Evolutionary conservation across 2,797 vertebrate species (phyloP).

Genomic region (Corythornis leucogaster): DNA sequence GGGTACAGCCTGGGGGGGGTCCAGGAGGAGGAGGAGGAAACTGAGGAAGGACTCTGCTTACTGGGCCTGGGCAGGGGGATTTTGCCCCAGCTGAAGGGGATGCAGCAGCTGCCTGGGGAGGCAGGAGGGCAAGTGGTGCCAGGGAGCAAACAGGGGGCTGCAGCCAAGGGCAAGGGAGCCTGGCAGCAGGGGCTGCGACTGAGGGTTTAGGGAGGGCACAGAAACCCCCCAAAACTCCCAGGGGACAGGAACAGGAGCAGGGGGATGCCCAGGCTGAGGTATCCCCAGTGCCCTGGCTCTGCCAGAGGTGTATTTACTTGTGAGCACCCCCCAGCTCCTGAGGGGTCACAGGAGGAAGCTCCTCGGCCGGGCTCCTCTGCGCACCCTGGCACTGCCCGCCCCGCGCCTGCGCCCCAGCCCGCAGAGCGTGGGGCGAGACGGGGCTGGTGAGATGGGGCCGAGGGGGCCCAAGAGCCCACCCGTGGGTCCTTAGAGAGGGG

Average conservation of each 20-base stretch:
- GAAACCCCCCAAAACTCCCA: not conserved
- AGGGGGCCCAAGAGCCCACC: not conserved
- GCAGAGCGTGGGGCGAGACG: not conserved
- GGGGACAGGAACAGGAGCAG: rapidly evolving
- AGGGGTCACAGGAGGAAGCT: not conserved
- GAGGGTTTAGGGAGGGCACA: not conserved
- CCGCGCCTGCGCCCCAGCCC: constrained; percentile 34
- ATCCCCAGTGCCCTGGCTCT: rapidly evolving
- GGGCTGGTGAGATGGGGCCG: not conserved
- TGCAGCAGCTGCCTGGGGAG: not conserved
- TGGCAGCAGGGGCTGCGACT: rapidly evolving
- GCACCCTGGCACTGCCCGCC: not conserved
- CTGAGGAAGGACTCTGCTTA: not conserved
- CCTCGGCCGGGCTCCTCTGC: not conserved
- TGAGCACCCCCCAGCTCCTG: not conserved
- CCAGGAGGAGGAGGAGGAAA: not conserved
- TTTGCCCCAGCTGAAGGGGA: not conserved
- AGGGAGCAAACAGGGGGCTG: not conserved
- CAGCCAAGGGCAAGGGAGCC: not conserved
- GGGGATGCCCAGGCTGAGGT: rapidly evolving
- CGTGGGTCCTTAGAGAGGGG: not conserved
- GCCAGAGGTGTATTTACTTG: not conserved
- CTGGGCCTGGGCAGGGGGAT: not conserved
- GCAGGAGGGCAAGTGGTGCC: not conserved
- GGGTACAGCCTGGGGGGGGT: not conserved